A percentile compares a stretch with the other conserved stretches of the same genome.
phyloP scores from a whole-genome alignment of 2,797 vertebrate species.

The Carcharodon carcharias region DNA sequence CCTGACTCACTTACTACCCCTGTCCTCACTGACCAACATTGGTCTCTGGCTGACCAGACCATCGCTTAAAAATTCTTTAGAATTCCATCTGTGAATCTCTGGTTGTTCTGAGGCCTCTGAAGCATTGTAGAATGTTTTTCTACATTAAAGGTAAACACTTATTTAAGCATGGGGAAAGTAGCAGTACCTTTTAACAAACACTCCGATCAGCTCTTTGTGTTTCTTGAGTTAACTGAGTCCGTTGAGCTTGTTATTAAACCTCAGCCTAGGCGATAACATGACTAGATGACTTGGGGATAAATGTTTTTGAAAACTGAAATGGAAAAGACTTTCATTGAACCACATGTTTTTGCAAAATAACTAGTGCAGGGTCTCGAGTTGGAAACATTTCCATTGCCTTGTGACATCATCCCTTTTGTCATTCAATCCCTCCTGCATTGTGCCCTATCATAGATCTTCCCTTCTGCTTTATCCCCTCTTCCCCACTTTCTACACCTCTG shows the following conservation, averaged over 20 bases:
- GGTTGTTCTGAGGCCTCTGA: background rate
- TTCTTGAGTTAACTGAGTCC: no score
- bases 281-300: no score
- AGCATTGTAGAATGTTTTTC: background rate
- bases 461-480: no score
- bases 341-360: no score
- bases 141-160: background rate
- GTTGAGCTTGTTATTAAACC: no score
- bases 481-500: background rate
- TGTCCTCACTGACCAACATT: background rate
- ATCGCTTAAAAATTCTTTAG: no score
- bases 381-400: background rate
- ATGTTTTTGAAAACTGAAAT: no score
- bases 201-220: no score
- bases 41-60: background rate
- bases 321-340: no score
- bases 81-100: background rate
- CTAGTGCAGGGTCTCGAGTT: no score
- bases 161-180: background rate
- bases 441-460: background rate
- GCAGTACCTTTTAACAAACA: background rate
- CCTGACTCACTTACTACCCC: background rate
- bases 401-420: background rate
- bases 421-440: background rate
- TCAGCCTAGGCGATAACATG: no score